Evolutionary conservation across 2,797 vertebrate genomes (phyloP).

Genomic region (Gadopsis bispinosus): DNA sequence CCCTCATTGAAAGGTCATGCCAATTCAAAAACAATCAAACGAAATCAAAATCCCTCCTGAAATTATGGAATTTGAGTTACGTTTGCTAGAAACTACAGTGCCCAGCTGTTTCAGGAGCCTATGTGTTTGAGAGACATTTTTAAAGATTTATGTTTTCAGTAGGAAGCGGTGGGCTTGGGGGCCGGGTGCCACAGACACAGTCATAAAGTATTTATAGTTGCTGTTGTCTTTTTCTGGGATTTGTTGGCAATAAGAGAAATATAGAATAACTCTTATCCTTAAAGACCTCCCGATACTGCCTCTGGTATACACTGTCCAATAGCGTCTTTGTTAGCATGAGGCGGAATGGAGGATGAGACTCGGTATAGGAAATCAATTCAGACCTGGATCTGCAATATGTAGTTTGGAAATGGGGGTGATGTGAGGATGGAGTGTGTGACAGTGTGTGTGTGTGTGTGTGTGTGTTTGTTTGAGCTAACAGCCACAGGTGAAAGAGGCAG

Average conservation of each 20-base stretch:
- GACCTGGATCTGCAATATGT: constrained; percentile 49
- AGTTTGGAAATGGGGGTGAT: constrained; percentile 37
- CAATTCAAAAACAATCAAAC: constrained; percentile 8
- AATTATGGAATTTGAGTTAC: background rate
- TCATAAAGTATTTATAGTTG: constrained; percentile 18
- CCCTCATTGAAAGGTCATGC: constrained; percentile 12
- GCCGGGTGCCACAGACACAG: background rate
- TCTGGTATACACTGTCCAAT: background rate
- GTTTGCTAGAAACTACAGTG: background rate
- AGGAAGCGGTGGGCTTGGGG: background rate
- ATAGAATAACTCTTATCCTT: constrained; percentile 6
- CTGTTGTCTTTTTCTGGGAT: background rate
- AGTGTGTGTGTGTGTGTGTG: constrained; percentile 20
- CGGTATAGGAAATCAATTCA: constrained; percentile 49
- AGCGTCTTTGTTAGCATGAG: constrained; percentile 35
- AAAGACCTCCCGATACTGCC: background rate
- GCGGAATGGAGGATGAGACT: constrained; percentile 8
- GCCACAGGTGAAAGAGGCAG: constrained; percentile 52
- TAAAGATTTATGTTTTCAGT: background rate
- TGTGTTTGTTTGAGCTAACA: constrained; percentile 55
- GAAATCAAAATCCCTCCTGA: background rate
- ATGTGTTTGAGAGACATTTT: background rate
- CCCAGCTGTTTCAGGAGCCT: background rate
- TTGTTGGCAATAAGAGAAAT: constrained; percentile 6
- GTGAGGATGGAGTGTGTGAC: constrained; percentile 36